Evolutionary conservation across 2,113 vertebrate species (phyloP), one percentile per base, ranked within the genome.

Genomic region (Xenus cinereus): DNA sequence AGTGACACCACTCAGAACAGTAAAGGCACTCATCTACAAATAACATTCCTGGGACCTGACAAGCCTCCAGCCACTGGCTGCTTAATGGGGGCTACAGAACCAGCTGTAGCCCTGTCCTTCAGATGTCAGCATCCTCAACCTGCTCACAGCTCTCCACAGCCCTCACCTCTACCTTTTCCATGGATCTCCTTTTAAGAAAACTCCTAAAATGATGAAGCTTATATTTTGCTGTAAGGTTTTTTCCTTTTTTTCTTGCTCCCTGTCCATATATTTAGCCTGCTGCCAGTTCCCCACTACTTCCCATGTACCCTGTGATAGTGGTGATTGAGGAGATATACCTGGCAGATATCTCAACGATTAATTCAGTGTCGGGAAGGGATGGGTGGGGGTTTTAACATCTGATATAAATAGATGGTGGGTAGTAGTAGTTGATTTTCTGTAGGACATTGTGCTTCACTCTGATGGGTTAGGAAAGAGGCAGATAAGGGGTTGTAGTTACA

Each of bases 31-130:
- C 41, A 63, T 27, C 53, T 35, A 69, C 41, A 64, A 30, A n/a
- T 10, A 82, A 30, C 0, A 0, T 22, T 43, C 9, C 35, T 43
- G 21, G 12, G n/a, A 82, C 26, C n/a, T n/a, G 41, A 39, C 8
- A 68, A 82, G 7, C 28, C 26, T 50, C 35, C 32, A 87, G 60
- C 9, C 22, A 23, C 28, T 4, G 17, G 6, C 46, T 57, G 35
- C 63, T 69, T 32, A 10, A 14, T 22, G 7, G 10, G 4, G 7
- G 26, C 27, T 46, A 26, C 45, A 60, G 53, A 79, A 6, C 4
- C 39, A 85, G n/a, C 23, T 81, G 18, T 54, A 88, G 53, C 15
- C 17, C 18, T 9, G 2, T 53, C 24, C 37, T 86, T 80, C 63
- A 83, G 64, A 26, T 21, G 3, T 51, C n/a, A 64, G 26, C 7